Conservation (phyloP, 2,113 vertebrate genomes). For the Plotosus lineatus region DNA sequence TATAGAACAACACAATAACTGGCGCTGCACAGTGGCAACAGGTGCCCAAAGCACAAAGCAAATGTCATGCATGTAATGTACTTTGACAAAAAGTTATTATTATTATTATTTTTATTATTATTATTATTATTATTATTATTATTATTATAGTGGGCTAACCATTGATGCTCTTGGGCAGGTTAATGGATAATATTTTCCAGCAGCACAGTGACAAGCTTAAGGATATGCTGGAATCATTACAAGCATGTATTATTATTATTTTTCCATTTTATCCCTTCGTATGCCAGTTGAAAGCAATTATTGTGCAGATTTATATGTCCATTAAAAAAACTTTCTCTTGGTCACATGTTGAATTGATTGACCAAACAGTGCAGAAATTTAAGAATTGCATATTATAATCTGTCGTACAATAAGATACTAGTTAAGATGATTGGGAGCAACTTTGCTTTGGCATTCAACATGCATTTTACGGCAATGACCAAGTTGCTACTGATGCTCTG, state of each 20-base stretch:
- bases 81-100: no score
- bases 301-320: background rate
- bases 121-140: no score
- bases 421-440: background rate
- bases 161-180: slow-evolving; percentile 12
- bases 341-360: slow-evolving; percentile 2
- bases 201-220: slow-evolving; percentile 5
- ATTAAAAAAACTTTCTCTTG: background rate
- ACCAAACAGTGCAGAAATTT: background rate
- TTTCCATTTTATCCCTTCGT: background rate
- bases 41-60: no score
- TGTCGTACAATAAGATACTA: background rate
- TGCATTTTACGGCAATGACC: slow-evolving; percentile 14
- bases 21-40: no score
- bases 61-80: no score
- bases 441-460: slow-evolving; percentile 12
- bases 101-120: no score
- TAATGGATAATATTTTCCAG: slow-evolving; percentile 28
- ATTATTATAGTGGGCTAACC: no score
- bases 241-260: no score
- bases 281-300: background rate
- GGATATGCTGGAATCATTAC: slow-evolving; percentile 11
- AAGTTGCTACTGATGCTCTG: slow-evolving; percentile 26
- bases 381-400: slow-evolving; percentile 9
- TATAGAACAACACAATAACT: no score